phyloP scores from a whole-genome alignment of 2,888 invertebrate genomes.

The Synanthedon tipuliformis region DNA sequence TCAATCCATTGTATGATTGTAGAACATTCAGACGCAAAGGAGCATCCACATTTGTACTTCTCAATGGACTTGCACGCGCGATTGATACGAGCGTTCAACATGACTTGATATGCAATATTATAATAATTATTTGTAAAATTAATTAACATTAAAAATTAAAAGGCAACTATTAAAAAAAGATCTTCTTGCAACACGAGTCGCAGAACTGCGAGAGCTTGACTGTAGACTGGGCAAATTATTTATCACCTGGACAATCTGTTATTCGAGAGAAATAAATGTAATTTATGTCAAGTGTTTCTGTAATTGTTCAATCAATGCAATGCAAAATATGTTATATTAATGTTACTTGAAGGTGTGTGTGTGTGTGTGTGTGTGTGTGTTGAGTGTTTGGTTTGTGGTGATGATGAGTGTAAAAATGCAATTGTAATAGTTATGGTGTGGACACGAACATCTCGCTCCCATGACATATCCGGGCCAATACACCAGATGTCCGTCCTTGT shows the following conservation, averaged over 20 bases:
- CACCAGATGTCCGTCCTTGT: slow-evolving; percentile 99
- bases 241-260: background rate
- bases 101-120: background rate
- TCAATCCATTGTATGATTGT: background rate
- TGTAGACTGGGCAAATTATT: slow-evolving; percentile 2
- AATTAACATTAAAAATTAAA: background rate
- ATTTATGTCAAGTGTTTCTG: background rate
- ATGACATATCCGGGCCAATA: slow-evolving; percentile 99
- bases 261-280: background rate
- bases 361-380: slow-evolving; percentile 10
- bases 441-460: slow-evolving; percentile 99
- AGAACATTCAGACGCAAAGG: no score
- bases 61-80: background rate
- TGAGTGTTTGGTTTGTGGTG: slow-evolving; percentile 10
- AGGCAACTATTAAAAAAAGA: slow-evolving; percentile 6
- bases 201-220: slow-evolving; percentile 25
- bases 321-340: background rate
- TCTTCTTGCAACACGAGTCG: slow-evolving; percentile 32
- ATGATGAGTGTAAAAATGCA: slow-evolving; percentile 17
- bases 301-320: background rate
- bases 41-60: no score
- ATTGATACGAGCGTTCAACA: background rate
- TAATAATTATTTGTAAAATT: background rate
- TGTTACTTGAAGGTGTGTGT: slow-evolving; percentile 9
- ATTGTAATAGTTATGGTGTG: slow-evolving; percentile 68